Evolutionary conservation across 92 coral and sea anemone species (phyloP).

Genomic region (Plumapathes pennacea): DNA sequence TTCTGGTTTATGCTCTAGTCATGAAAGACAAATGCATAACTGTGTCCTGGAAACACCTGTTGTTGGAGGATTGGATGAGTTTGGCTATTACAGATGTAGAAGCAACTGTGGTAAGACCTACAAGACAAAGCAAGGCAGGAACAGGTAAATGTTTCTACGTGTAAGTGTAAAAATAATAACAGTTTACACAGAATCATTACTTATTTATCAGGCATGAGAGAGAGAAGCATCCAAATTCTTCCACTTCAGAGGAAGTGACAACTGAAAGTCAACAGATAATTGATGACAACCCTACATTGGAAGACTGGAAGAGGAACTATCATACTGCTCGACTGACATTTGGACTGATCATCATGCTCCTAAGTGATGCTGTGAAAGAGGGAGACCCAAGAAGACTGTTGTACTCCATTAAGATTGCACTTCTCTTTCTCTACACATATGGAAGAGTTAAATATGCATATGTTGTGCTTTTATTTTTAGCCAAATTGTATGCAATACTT

Average conservation of each 20-base stretch:
- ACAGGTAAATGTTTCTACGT: slow-evolving; percentile 15
- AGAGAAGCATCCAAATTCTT: slow-evolving; percentile 13
- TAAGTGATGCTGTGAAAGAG: slow-evolving; percentile 30
- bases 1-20: slow-evolving; percentile 4
- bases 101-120: slow-evolving; percentile 23
- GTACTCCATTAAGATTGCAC: slow-evolving; percentile 23
- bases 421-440: slow-evolving; percentile 15
- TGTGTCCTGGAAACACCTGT: slow-evolving; percentile 19
- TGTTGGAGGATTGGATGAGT: slow-evolving; percentile 12
- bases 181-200: not conserved
- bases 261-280: slow-evolving; percentile 10
- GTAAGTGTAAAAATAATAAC: not conserved
- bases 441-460: slow-evolving; percentile 35
- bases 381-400: slow-evolving; percentile 40
- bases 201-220: slow-evolving; percentile 28
- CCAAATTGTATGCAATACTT: slow-evolving; percentile 37
- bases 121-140: slow-evolving; percentile 32
- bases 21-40: slow-evolving; percentile 23
- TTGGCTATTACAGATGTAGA: slow-evolving; percentile 34
- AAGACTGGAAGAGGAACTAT: slow-evolving; percentile 25
- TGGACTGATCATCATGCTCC: slow-evolving; percentile 17
- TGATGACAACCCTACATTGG: slow-evolving; percentile 2
- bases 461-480: slow-evolving; percentile 30
- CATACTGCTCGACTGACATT: slow-evolving; percentile 22
- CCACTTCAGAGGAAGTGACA: not conserved